These are phyloP conservation scores for Platyscapa corneri DNA, from an alignment of 1,140 invertebrate genomes.

Conservation along the genomic window DNA sequence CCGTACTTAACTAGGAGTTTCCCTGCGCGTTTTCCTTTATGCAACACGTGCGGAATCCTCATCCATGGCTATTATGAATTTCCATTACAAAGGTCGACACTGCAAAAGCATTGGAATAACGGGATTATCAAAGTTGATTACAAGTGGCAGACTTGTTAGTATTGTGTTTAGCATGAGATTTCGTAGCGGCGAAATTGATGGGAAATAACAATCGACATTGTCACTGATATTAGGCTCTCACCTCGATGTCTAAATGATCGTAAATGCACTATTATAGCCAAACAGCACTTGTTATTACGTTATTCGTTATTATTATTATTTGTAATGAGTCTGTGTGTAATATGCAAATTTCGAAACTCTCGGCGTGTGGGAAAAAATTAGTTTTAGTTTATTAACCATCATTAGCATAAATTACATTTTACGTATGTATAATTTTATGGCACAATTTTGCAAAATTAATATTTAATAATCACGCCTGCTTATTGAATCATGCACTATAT, in stretches of 20 bases:
- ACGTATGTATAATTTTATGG: not conserved
- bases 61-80: constrained; percentile 40
- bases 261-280: not conserved
- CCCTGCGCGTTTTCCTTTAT: not conserved
- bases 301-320: not conserved
- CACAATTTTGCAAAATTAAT: not conserved
- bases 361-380: not conserved
- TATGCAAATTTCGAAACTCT: not conserved
- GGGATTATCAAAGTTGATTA: constrained; percentile 52
- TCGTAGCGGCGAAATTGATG: constrained; percentile 14
- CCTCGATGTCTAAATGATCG: constrained; percentile 13
- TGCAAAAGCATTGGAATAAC: constrained; percentile 36
- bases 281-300: not conserved
- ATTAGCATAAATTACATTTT: not conserved
- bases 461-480: not conserved
- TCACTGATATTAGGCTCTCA: not conserved
- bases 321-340: not conserved
- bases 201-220: constrained; percentile 38
- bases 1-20: not conserved
- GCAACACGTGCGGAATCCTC: not conserved
- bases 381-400: not conserved
- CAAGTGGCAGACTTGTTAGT: constrained; percentile 31
- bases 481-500: not conserved
- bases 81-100: constrained; percentile 59
- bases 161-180: constrained; percentile 38